Evolutionary conservation across 2,888 invertebrate species (phyloP), one percentile per base, ranked within the genome.

Genomic region (Schizaphis graminum): DNA sequence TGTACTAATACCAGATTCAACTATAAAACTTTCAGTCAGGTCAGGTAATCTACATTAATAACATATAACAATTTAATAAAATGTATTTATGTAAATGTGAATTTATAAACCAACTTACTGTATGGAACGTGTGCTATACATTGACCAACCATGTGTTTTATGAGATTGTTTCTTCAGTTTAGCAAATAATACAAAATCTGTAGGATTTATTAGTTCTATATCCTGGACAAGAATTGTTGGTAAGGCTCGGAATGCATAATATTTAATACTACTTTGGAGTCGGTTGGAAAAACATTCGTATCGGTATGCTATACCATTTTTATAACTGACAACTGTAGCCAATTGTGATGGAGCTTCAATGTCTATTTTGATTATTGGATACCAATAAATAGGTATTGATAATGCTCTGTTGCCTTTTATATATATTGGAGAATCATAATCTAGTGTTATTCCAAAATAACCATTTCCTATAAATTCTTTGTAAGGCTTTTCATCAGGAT

Each of bases 171-270:
- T 96, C 91, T 97, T 96, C 56, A 98, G 95, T 93, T 97, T 96
- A 77, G 98, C 96, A 67, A 96, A 96, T 94, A 97, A 97, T 24
- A 96, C 96, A 88, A 96, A 96, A 95, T 96, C 96, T 28, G 97
- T 96, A 1, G 98, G 98, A 96, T 98, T 98, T 57, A 97, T 97
- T 2, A 98, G 96, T 95, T 97, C 97, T 94, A 98, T 97, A 95
- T 98, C 98, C 96, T 98, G 98, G 67, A 98, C 97, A 95, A 98
- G 97, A 93, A 98, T 96, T 61, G 97, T 97, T 5, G 98, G 98
- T 94, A 98, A 96, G 16, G 97, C 97, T 95, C 98, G 97, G 96
- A 98, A 98, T 16, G 98, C 98, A 95, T 98, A 98, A 96, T 97
- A 97, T 95, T 97, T 97, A 95, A 97, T 97, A 3, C 97, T 96